Percentiles rank a stretch among this genome's conserved stretches.
Conservation (phyloP, 2,113 vertebrate genomes). For the Phrynocephalus versicolor region DNA sequence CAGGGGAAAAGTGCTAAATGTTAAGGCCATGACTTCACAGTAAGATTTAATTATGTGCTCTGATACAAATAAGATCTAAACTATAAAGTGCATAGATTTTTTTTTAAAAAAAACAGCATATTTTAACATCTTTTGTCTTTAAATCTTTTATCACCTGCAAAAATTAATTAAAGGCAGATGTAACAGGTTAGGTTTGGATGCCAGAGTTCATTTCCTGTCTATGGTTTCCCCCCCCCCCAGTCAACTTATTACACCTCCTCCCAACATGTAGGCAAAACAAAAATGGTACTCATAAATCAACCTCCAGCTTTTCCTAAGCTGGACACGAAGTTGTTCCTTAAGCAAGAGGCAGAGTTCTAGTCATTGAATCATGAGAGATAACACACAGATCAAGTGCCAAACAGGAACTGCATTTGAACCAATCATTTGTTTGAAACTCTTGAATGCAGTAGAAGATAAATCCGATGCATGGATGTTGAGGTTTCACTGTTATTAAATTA, state of each 20-base stretch:
- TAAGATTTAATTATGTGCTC: slow-evolving; percentile 81
- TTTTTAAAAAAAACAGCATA: slow-evolving; percentile 68
- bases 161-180: slow-evolving; percentile 99
- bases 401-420: slow-evolving; percentile 79
- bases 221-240: slow-evolving; percentile 87
- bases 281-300: slow-evolving; percentile 89
- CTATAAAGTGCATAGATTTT: slow-evolving; percentile 75
- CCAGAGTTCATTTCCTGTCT: slow-evolving; percentile 99
- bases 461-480: slow-evolving; percentile 61
- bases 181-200: slow-evolving; percentile 91
- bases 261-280: slow-evolving; percentile 85
- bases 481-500: slow-evolving; percentile 63
- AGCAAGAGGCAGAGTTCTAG: slow-evolving; percentile 73
- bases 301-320: slow-evolving; percentile 77
- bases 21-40: slow-evolving; percentile 74
- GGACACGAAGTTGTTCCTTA: slow-evolving; percentile 70
- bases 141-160: slow-evolving; percentile 98
- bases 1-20: slow-evolving; percentile 65
- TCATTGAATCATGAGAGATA: slow-evolving; percentile 80
- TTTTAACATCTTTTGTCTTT: slow-evolving; percentile 87
- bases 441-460: slow-evolving; percentile 64
- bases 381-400: slow-evolving; percentile 77
- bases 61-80: slow-evolving; percentile 81
- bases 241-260: slow-evolving; percentile 96
- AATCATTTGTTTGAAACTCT: slow-evolving; percentile 76